These are phyloP conservation scores for Puntigrus tetrazona DNA, from an alignment of 2,113 vertebrate species.

Conservation along the genomic window DNA sequence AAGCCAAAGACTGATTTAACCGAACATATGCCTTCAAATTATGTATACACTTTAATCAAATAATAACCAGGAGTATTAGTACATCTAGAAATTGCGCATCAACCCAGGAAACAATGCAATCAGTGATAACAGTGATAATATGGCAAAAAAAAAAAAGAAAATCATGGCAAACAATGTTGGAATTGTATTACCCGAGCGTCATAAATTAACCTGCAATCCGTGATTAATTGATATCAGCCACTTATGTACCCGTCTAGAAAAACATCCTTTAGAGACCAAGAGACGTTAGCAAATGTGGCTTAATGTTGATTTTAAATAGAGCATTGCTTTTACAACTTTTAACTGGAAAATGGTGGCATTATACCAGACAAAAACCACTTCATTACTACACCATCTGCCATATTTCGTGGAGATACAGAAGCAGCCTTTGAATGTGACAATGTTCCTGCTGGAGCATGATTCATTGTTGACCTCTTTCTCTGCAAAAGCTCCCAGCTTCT, in stretches of 20 bases:
- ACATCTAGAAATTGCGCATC: not conserved
- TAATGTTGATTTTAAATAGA: not conserved
- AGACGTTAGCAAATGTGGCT: not conserved
- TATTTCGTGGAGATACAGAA: not conserved
- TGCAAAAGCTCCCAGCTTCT: not conserved
- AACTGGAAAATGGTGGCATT: no score
- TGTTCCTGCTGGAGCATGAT: not conserved
- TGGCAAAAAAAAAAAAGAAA: no score
- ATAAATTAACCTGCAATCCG: not conserved
- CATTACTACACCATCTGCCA: not conserved
- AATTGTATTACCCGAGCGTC: not conserved
- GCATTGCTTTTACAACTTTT: not conserved
- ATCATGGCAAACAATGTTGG: no score
- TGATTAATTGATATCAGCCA: not conserved
- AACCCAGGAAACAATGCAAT: not conserved
- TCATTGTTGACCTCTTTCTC: not conserved
- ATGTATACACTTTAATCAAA: conserved; percentile 7
- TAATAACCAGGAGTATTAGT: not conserved
- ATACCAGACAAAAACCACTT: no score
- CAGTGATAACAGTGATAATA: not conserved
- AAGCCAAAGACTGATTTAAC: conserved; percentile 22
- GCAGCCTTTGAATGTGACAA: conserved; percentile 7
- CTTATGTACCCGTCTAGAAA: not conserved
- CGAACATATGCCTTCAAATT: not conserved
- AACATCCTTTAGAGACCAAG: not conserved